phyloP scores from a whole-genome alignment of 2,113 vertebrate genomes.

The Sapajus apella region DNA sequence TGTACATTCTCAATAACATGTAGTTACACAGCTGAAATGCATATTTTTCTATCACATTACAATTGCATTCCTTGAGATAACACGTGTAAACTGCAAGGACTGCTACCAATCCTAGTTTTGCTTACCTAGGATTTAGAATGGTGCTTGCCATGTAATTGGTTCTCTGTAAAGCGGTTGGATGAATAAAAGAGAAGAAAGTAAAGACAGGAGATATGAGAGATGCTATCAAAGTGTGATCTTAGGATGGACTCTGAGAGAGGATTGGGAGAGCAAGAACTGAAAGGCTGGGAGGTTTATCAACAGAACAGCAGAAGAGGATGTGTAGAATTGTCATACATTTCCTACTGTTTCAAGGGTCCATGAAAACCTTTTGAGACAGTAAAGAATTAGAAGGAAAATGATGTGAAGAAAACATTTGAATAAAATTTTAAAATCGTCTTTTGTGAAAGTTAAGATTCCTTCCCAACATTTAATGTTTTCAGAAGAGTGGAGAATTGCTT shows the following conservation, averaged over 20 bases:
- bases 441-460: not conserved
- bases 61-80: not conserved
- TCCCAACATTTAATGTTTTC: not conserved
- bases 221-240: not conserved
- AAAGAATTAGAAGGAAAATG: not conserved
- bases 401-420: not conserved
- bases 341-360: not conserved
- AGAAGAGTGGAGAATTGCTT: not conserved
- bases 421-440: not conserved
- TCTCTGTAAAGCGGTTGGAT: not conserved
- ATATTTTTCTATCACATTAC: not conserved
- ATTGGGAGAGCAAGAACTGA: not conserved
- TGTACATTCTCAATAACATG: not conserved
- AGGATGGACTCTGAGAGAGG: not conserved
- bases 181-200: not conserved
- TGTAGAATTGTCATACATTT: not conserved
- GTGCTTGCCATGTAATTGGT: not conserved
- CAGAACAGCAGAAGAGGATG: not conserved
- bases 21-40: not conserved
- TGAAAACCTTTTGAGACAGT: not conserved
- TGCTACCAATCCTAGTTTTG: not conserved
- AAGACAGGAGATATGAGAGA: not conserved
- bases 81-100: not conserved
- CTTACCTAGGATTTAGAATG: not conserved
- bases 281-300: not conserved